Evolutionary conservation across 2,113 vertebrate genomes (phyloP).

Genomic region (Argyrosomus japonicus): DNA sequence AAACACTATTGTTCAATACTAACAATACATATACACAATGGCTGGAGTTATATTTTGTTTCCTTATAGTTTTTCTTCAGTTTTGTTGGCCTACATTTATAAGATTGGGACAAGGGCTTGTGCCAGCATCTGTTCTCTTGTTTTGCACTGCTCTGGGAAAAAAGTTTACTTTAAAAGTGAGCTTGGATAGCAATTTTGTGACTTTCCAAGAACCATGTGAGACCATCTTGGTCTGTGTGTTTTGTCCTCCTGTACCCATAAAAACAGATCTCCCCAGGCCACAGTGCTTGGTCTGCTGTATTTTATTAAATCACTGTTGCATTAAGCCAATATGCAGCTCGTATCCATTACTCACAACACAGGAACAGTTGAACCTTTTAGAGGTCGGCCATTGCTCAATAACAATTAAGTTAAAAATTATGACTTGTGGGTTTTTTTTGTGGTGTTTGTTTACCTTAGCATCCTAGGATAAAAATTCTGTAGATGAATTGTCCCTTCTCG

Average conservation of each 20-base stretch:
- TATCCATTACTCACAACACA: slow-evolving; percentile 70
- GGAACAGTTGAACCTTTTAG: slow-evolving; percentile 52
- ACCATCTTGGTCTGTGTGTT: slow-evolving; percentile 27
- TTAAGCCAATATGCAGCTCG: slow-evolving; percentile 62
- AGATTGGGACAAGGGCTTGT: slow-evolving; percentile 8
- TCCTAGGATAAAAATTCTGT: neutral
- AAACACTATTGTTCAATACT: neutral
- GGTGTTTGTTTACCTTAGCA: slow-evolving; percentile 11
- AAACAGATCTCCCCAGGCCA: slow-evolving; percentile 52
- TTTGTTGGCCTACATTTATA: slow-evolving; percentile 45
- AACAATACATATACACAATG: neutral
- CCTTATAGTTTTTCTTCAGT: neutral
- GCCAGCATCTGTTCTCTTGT: slow-evolving; percentile 4
- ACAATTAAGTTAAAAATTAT: slow-evolving; percentile 51
- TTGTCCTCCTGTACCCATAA: slow-evolving; percentile 27
- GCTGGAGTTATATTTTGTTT: slow-evolving; percentile 12
- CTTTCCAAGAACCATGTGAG: slow-evolving; percentile 29
- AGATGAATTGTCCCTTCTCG: neutral
- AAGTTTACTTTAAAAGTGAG: slow-evolving; percentile 41
- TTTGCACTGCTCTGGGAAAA: slow-evolving; percentile 22
- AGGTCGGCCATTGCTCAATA: slow-evolving; percentile 50
- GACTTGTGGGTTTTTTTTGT: neutral
- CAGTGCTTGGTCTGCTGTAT: slow-evolving; percentile 52
- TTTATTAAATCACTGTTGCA: slow-evolving; percentile 78
- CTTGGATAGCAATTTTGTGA: slow-evolving; percentile 17